A percentile compares a stretch with the other conserved stretches of the same genome.
Evolutionary conservation across 2,888 invertebrate genomes (phyloP).

Genomic region (Drosophila imparisetae): DNA sequence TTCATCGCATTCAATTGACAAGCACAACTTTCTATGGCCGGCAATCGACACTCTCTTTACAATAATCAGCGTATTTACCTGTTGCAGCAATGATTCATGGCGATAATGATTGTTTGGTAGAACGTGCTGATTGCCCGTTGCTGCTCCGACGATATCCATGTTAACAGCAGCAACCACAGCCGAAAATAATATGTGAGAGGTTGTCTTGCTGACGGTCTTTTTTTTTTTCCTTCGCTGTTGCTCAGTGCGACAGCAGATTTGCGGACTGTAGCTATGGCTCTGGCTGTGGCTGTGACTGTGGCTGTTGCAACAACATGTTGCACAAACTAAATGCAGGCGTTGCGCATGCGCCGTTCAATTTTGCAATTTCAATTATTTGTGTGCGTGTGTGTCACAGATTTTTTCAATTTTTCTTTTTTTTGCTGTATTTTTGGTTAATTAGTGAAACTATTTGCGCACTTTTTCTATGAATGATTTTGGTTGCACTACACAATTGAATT

Average conservation of each 20-base stretch:
- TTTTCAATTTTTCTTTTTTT: background rate
- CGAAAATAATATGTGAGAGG: constrained; percentile 37
- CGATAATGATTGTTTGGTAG: constrained; percentile 85
- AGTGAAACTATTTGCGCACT: constrained; percentile 33
- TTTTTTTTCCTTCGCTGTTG: constrained; percentile 19
- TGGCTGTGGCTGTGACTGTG: constrained; percentile 13
- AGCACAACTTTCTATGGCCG: constrained; percentile 17
- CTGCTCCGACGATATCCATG: constrained; percentile 84
- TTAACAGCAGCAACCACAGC: constrained; percentile 45
- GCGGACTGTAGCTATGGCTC: constrained; percentile 12
- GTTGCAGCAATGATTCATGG: constrained; percentile 82
- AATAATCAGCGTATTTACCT: constrained; percentile 76
- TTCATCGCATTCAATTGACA: constrained; percentile 20
- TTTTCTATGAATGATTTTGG: constrained; percentile 2
- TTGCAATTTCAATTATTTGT: constrained; percentile 24
- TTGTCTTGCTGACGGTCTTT: constrained; percentile 21
- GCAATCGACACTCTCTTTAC: constrained; percentile 42
- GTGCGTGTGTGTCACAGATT: constrained; percentile 21
- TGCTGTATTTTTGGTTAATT: constrained; percentile 25
- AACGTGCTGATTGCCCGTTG: constrained; percentile 82
- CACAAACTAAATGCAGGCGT: constrained; percentile 56
- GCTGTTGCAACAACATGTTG: constrained; percentile 65
- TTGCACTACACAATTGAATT: constrained; percentile 36
- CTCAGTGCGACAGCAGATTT: constrained; percentile 42
- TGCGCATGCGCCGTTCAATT: constrained; percentile 53